phyloP scores from a whole-genome alignment of 2,888 invertebrate species.

The Pyralis farinalis region DNA sequence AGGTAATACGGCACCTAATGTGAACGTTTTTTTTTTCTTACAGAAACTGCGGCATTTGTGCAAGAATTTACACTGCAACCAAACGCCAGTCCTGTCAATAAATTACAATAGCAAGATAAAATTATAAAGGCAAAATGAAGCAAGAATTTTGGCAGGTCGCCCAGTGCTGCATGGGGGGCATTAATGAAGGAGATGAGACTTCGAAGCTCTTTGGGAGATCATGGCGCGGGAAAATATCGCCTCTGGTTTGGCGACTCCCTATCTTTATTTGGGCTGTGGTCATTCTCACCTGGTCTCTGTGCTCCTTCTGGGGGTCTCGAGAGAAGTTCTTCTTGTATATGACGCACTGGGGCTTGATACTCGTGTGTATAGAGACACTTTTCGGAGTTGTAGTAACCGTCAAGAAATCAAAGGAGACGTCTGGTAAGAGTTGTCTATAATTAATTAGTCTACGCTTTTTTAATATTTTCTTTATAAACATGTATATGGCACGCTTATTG shows the following conservation, averaged over 20 bases:
- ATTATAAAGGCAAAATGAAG: conserved; percentile 29
- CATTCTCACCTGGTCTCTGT: conserved; percentile 47
- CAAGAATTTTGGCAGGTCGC: conserved; percentile 42
- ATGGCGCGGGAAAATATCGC: conserved; percentile 45
- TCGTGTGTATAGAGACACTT: conserved; percentile 55
- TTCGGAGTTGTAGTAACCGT: conserved; percentile 59
- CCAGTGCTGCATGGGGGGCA: conserved; percentile 47
- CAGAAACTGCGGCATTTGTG: conserved; percentile 5
- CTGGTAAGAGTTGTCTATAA: conserved; percentile 50
- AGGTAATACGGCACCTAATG: conserved; percentile 3
- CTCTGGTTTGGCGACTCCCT: conserved; percentile 63
- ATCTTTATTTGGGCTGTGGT: conserved; percentile 56
- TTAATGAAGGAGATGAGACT: conserved; percentile 43
- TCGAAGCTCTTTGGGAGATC: conserved; percentile 51
- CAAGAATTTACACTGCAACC: background rate
- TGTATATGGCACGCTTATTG: too few species aligned
- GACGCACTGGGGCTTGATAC: conserved; percentile 78
- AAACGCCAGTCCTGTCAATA: background rate
- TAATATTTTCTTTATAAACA: too few species aligned
- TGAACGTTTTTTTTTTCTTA: conserved; percentile 8
- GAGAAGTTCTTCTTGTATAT: conserved; percentile 76
- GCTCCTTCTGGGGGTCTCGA: conserved; percentile 60
- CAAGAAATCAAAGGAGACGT: conserved; percentile 33
- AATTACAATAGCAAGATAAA: background rate
- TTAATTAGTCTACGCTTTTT: conserved; percentile 6